Evolutionary conservation across 1,140 invertebrate genomes (phyloP).

Genomic region (Trissolcus basalis): DNA sequence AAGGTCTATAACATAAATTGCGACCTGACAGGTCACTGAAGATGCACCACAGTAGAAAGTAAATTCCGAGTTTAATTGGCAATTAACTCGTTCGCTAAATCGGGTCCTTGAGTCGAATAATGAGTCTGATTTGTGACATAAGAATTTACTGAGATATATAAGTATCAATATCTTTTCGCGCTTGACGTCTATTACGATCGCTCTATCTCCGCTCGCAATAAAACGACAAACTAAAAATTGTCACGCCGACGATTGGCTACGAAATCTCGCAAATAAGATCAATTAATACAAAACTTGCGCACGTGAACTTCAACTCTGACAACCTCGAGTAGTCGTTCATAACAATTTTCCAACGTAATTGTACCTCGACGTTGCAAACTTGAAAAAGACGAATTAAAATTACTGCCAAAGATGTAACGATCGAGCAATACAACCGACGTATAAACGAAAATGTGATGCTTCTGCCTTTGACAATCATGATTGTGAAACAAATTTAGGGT

Average conservation of each 20-base stretch:
- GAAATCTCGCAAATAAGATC: slow-evolving; percentile 59
- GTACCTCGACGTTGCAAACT: neutral
- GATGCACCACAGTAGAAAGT: slow-evolving; percentile 4
- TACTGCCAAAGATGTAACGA: neutral
- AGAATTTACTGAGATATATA: slow-evolving; percentile 46
- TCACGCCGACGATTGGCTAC: slow-evolving; percentile 43
- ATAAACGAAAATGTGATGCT: neutral
- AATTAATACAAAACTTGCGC: slow-evolving; percentile 61
- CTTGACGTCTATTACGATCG: slow-evolving; percentile 33
- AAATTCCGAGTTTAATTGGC: slow-evolving; percentile 7
- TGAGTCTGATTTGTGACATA: slow-evolving; percentile 34
- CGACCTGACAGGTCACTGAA: slow-evolving; percentile 3
- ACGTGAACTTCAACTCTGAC: neutral
- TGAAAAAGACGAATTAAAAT: neutral
- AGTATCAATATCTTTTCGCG: slow-evolving; percentile 62
- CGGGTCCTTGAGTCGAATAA: slow-evolving; percentile 10
- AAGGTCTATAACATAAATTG: slow-evolving; percentile 5
- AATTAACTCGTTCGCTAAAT: slow-evolving; percentile 22
- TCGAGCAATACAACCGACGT: neutral
- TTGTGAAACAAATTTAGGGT: slow-evolving; percentile 45
- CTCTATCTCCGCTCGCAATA: slow-evolving; percentile 54
- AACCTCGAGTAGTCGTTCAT: too few relatives aligned
- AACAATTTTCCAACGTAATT: neutral
- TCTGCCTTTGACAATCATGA: neutral
- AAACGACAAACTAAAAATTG: slow-evolving; percentile 52